Percentiles rank a stretch among this genome's conserved stretches.
Evolutionary conservation across 2,888 invertebrate species (phyloP).

Genomic region (Drosophila dives): DNA sequence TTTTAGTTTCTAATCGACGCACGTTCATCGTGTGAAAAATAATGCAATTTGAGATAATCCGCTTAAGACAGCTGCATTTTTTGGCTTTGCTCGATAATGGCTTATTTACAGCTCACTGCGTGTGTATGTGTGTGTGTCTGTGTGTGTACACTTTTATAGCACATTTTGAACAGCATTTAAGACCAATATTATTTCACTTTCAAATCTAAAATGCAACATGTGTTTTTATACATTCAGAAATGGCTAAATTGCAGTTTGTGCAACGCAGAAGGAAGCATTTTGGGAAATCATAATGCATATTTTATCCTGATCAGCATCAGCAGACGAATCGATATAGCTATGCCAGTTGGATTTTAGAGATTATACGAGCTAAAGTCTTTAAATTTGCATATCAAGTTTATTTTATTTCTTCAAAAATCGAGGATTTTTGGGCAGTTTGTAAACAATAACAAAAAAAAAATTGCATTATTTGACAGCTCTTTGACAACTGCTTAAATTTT

Average conservation of each 20-base stretch:
- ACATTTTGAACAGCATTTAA: not conserved
- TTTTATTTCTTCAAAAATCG: not conserved
- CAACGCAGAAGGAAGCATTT: not conserved
- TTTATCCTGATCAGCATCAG: not conserved
- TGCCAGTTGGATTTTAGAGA: not conserved
- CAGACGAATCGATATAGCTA: not conserved
- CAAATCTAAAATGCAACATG: not conserved
- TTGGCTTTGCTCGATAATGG: constrained; percentile 64
- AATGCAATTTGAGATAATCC: constrained; percentile 79
- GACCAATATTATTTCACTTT: not conserved
- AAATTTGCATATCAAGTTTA: not conserved
- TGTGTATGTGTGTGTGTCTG: not conserved
- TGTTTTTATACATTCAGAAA: not conserved
- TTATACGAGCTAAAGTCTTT: not conserved
- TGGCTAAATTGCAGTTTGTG: not conserved
- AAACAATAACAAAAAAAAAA: not conserved
- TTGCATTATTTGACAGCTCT: not conserved
- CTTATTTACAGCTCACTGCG: constrained; percentile 52
- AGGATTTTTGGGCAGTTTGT: not conserved
- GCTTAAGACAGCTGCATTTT: constrained; percentile 63
- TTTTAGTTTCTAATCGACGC: constrained; percentile 79
- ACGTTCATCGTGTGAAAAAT: constrained; percentile 81
- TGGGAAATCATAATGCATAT: not conserved
- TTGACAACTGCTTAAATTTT: too few species aligned
- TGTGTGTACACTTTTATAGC: not conserved